Conservation (phyloP, 1,140 invertebrate species). For the Conus betulinus region DNA sequence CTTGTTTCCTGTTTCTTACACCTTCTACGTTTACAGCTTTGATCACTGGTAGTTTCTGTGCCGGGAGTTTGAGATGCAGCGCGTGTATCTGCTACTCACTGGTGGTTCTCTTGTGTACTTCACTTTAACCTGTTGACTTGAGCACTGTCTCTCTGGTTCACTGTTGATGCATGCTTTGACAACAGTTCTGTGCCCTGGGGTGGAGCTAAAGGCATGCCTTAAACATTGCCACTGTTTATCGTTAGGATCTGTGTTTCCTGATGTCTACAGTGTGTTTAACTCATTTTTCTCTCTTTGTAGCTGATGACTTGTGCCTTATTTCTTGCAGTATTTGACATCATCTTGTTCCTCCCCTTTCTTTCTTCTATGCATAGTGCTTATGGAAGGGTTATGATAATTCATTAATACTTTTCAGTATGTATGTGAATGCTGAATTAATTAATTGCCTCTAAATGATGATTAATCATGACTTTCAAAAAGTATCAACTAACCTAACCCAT, state of each 20-base stretch:
- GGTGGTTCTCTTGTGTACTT: not conserved
- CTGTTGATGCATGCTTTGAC: not conserved
- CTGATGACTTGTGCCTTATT: not conserved
- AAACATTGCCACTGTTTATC: not conserved
- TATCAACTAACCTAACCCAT: not conserved
- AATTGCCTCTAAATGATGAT: not conserved
- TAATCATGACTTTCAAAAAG: not conserved
- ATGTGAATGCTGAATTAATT: not conserved
- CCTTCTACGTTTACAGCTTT: not conserved
- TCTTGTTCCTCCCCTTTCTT: not conserved
- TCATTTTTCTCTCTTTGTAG: not conserved
- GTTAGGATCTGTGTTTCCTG: not conserved
- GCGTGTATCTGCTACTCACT: slow-evolving; percentile 3
- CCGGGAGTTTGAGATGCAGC: not conserved
- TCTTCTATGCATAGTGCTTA: not conserved
- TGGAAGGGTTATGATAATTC: not conserved
- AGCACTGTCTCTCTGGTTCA: slow-evolving; percentile 8
- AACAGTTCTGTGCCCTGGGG: no score
- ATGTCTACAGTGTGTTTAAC: not conserved
- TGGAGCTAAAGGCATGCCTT: not conserved
- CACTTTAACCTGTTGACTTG: slow-evolving; percentile 17
- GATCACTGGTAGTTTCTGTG: not conserved
- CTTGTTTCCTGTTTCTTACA: not conserved
- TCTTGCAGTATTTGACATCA: not conserved
- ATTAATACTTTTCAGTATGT: not conserved